phyloP scores from a whole-genome alignment of 35 echinoderm and acorn worm genomes.

The Ophioderma brevispina region DNA sequence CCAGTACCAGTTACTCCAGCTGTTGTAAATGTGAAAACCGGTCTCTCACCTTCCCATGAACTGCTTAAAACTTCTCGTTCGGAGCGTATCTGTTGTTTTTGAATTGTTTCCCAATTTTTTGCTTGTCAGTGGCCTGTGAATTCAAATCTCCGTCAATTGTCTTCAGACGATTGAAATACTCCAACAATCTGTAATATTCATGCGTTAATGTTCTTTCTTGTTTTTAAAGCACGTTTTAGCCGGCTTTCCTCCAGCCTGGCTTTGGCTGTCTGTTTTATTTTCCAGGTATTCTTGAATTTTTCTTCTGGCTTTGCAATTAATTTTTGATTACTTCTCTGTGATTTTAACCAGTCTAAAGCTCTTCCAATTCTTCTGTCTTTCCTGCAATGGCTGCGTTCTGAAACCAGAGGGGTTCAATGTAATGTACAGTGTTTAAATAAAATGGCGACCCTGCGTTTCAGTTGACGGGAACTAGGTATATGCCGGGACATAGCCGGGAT shows the following conservation, averaged over 20 bases:
- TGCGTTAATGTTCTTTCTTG: constrained; percentile 26
- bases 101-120: constrained; percentile 30
- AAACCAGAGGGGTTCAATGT: too few relatives aligned
- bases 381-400: too few relatives aligned
- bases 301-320: neutral
- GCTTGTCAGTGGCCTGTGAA: constrained; percentile 1
- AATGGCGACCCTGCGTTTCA: too few relatives aligned
- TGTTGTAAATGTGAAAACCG: neutral
- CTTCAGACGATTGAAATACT: constrained; percentile 18
- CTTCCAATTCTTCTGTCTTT: constrained; percentile 18
- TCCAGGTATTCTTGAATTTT: constrained; percentile 14
- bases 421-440: too few relatives aligned
- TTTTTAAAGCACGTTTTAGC: constrained; percentile 17
- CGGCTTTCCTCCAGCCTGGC: neutral
- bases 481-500: too few relatives aligned
- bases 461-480: too few relatives aligned
- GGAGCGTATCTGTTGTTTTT: constrained; percentile 22
- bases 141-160: constrained; percentile 7
- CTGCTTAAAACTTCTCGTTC: neutral
- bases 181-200: constrained; percentile 16
- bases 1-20: neutral
- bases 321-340: constrained; percentile 9
- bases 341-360: constrained; percentile 16
- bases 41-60: constrained; percentile 7
- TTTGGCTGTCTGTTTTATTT: constrained; percentile 3